Base-by-base conservation (phyloP, 2,888 invertebrate genomes). In the Pelosia muscerda region DNA sequence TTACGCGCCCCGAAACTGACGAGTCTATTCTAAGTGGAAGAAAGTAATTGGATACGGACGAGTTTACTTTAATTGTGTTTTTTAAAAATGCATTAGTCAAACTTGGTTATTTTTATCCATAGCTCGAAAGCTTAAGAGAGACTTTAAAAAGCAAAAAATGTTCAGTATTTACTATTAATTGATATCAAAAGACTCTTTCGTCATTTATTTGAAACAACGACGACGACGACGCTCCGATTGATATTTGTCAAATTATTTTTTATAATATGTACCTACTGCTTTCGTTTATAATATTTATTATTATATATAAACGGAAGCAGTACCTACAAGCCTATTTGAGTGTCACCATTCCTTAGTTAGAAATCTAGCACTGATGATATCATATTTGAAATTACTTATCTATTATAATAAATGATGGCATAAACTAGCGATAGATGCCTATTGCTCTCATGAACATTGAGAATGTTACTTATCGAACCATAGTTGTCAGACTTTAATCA, bases 401-500 rank as follows among this genome's bases (percentile, higher is more conserved):
- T 59, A 34, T 58, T 58, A 22, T 31, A 59, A 34, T 4, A 25
- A 38, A 23, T 38, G 23, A 59, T 59, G 5, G 9, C 19, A 38
- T 38, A 38, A 38, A 59, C 49, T 49, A 49, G 49, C 49, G 49
- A 19, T 23, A 25, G 10, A 19, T 28, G n/a, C 55, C 19, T 19
- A 38, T 25, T 38, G 38, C 38, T 25, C 23, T 23, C 19, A 9
- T 38, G 23, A 15, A 0, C 25, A 23, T 1, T 38, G 23, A 25
- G 15, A 23, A 58, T 55, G 10, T 9, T 25, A 10, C 9, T 49
- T 67, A 76, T 69, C 73, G 49, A 23, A 61, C 28, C n/a, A n/a
- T n/a, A n/a, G 28, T 53, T 26, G 60, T 71, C 71, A 65, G 31
- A 58, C 66, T 54, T 23, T 54, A 67, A 73, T 75, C 81, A 71